Conservation (phyloP, 2,113 vertebrate species). For the Malurus cyaneus region DNA sequence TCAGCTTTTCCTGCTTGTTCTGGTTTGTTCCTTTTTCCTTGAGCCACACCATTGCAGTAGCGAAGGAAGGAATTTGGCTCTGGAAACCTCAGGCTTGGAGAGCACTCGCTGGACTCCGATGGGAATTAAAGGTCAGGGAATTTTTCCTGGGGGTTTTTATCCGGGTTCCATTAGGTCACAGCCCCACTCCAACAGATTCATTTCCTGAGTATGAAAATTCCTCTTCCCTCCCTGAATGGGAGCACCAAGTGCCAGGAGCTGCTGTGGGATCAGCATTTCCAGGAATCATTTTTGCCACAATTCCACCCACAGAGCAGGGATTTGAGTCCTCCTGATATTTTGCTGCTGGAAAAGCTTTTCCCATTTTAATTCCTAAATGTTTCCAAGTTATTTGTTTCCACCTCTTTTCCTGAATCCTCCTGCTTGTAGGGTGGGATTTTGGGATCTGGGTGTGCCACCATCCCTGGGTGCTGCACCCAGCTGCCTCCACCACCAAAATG, state of each 20-base stretch:
- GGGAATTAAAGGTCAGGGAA: background rate
- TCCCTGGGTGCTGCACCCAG: background rate
- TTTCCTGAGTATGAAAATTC: constrained; percentile 67
- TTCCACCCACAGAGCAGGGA: background rate
- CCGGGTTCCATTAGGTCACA: background rate
- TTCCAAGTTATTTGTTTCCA: too few relatives aligned
- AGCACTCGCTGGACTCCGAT: background rate
- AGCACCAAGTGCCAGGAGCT: constrained; percentile 28
- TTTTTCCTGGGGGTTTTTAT: background rate
- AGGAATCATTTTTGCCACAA: background rate
- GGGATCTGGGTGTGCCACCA: background rate
- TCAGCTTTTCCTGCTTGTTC: constrained; percentile 48
- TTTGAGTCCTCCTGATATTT: background rate
- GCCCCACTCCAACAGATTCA: background rate
- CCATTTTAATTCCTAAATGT: background rate
- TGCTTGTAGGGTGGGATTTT: background rate
- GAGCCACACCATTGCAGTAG: too few relatives aligned
- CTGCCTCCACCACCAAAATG: background rate
- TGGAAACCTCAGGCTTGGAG: background rate
- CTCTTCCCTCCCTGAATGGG: constrained; percentile 66
- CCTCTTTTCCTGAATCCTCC: fast-evolving
- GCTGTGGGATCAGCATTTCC: background rate
- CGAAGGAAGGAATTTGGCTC: background rate
- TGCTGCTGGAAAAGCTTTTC: background rate
- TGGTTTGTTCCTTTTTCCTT: constrained; percentile 42